Evolutionary conservation across 2,113 vertebrate species (phyloP).

Genomic region (Pelobates fuscus): DNA sequence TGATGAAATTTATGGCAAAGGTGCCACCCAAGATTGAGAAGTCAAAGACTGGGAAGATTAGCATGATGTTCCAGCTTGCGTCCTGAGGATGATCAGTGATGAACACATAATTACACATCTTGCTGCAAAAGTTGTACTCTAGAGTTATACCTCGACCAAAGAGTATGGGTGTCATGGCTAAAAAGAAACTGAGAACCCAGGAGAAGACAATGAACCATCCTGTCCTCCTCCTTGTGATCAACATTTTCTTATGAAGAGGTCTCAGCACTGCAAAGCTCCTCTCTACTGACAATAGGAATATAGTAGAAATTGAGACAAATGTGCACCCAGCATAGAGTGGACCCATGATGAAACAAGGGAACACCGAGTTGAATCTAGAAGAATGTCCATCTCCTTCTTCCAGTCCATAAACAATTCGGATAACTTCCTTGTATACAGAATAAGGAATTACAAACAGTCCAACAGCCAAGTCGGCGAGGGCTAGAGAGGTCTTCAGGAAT

Average conservation of each 20-base stretch:
- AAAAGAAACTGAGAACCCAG: slow-evolving; percentile 72
- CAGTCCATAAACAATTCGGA: slow-evolving; percentile 61
- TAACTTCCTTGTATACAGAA: slow-evolving; percentile 76
- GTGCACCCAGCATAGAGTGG: slow-evolving; percentile 80
- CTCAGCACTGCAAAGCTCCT: slow-evolving; percentile 74
- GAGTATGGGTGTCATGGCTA: slow-evolving; percentile 71
- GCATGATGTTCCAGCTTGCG: slow-evolving; percentile 67
- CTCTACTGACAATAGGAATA: slow-evolving; percentile 80
- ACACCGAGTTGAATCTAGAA: slow-evolving; percentile 50
- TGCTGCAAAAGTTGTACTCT: slow-evolving; percentile 80
- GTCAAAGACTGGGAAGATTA: slow-evolving; percentile 78
- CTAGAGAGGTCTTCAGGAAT: slow-evolving; percentile 77
- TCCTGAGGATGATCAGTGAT: slow-evolving; percentile 49
- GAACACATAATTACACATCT: slow-evolving; percentile 78
- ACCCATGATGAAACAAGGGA: slow-evolving; percentile 77
- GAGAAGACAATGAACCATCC: slow-evolving; percentile 69
- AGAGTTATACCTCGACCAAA: slow-evolving; percentile 70
- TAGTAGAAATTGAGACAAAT: slow-evolving; percentile 83
- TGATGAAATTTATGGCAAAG: slow-evolving; percentile 71
- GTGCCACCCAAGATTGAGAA: slow-evolving; percentile 74
- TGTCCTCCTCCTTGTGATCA: slow-evolving; percentile 72
- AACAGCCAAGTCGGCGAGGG: slow-evolving; percentile 77
- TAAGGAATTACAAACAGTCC: slow-evolving; percentile 77
- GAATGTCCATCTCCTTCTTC: slow-evolving; percentile 43
- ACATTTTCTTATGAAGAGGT: slow-evolving; percentile 73